These are phyloP conservation scores for Ormia ochracea DNA, from an alignment of 2,888 invertebrate genomes.

Conservation along the genomic window DNA sequence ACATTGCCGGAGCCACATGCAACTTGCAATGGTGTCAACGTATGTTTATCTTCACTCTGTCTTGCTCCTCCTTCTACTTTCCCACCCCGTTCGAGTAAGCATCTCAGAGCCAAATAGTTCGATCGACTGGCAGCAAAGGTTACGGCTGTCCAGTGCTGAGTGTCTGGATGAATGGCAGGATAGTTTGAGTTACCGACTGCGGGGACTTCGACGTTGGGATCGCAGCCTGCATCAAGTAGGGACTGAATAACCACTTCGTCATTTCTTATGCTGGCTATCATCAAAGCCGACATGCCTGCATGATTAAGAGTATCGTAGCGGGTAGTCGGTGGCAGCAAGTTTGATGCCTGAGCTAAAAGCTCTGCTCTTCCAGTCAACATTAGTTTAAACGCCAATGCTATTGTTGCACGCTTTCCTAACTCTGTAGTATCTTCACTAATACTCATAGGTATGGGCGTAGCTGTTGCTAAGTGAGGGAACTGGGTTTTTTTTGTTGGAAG, in stretches of 20 bases:
- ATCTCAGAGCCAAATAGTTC: slow-evolving; percentile 80
- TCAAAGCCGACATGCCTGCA: slow-evolving; percentile 87
- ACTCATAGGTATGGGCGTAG: slow-evolving; percentile 44
- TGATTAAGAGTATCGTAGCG: slow-evolving; percentile 87
- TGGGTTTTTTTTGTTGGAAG: slow-evolving; percentile 76
- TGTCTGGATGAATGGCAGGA: slow-evolving; percentile 81
- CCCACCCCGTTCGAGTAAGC: slow-evolving; percentile 88
- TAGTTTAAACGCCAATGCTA: slow-evolving; percentile 88
- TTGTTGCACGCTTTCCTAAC: slow-evolving; percentile 82
- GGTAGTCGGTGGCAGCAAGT: slow-evolving; percentile 84
- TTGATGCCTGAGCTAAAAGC: slow-evolving; percentile 85
- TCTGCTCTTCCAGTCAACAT: slow-evolving; percentile 88
- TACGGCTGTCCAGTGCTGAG: slow-evolving; percentile 91
- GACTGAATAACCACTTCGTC: slow-evolving; percentile 87
- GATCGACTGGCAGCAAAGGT: slow-evolving; percentile 85
- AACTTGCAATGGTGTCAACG: slow-evolving; percentile 91
- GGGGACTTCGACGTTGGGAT: slow-evolving; percentile 89
- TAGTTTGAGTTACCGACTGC: slow-evolving; percentile 75
- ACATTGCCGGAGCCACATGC: slow-evolving; percentile 89
- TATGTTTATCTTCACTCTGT: slow-evolving; percentile 88
- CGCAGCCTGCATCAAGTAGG: slow-evolving; percentile 87
- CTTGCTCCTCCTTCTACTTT: slow-evolving; percentile 91
- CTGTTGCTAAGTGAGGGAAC: slow-evolving; percentile 53
- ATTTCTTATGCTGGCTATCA: slow-evolving; percentile 88
- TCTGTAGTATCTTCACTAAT: slow-evolving; percentile 76